Percentiles rank a stretch among this genome's conserved stretches.
phyloP scores from a whole-genome alignment of 1,140 invertebrate species.

The Solenopsis fugax region DNA sequence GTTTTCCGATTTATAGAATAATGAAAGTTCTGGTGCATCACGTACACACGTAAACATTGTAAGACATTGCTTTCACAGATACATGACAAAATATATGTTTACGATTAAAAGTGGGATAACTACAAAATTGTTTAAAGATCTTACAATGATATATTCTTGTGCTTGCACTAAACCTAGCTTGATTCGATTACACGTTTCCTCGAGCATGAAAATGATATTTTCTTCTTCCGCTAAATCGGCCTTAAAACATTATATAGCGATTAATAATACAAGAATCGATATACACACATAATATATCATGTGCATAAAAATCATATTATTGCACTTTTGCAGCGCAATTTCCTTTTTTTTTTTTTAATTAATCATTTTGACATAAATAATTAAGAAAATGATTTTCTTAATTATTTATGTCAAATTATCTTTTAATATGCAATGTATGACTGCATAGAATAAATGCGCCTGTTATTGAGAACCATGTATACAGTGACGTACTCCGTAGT shows the following conservation, averaged over 20 bases:
- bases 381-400: conserved; percentile 28
- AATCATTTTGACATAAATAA: neutral
- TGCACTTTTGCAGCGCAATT: neutral
- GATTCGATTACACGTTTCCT: conserved; percentile 82
- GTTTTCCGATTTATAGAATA: neutral
- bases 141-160: conserved; percentile 78
- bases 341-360: conserved; percentile 10
- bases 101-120: neutral
- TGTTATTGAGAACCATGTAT: conserved; percentile 26
- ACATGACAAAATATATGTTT: neutral
- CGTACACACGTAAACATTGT: neutral
- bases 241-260: conserved; percentile 66
- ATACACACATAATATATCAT: too few species aligned
- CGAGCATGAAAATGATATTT: conserved; percentile 81
- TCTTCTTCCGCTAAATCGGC: conserved; percentile 80
- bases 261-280: neutral
- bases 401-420: too few species aligned
- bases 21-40: neutral
- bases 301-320: too few species aligned
- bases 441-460: conserved; percentile 1
- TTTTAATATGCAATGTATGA: neutral
- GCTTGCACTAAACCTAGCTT: conserved; percentile 77
- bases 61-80: neutral
- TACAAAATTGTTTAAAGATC: conserved; percentile 14
- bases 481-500: conserved; percentile 77